Evolutionary conservation across 2,113 vertebrate species (phyloP).

Genomic region (Platysternon megacephalum): DNA sequence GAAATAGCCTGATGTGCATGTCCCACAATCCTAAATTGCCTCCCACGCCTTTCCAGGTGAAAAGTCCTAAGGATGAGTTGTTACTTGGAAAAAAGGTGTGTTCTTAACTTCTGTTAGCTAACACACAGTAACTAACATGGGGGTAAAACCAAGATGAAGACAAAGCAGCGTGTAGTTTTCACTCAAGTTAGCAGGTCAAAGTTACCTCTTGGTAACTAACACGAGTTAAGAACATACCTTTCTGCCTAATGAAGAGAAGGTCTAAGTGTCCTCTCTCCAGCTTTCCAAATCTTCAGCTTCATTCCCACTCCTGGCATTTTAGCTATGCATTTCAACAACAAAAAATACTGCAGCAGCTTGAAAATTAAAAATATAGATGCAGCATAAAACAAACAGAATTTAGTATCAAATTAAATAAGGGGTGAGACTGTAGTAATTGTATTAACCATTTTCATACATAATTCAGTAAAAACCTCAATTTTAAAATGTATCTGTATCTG

Average conservation of each 20-base stretch:
- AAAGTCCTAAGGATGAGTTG: neutral
- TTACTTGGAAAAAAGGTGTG: neutral
- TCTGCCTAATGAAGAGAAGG: neutral
- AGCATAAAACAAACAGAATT: neutral
- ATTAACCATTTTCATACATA: neutral
- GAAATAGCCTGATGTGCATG: neutral
- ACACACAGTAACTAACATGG: neutral
- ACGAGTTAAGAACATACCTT: neutral
- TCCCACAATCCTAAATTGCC: neutral
- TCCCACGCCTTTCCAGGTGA: neutral
- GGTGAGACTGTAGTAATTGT: neutral
- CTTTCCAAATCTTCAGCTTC: neutral
- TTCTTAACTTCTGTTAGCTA: neutral
- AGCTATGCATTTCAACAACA: neutral
- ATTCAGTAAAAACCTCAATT: conserved; percentile 1
- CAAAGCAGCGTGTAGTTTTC: neutral
- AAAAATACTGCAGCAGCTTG: neutral
- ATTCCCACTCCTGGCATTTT: neutral
- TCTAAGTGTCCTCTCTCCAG: neutral
- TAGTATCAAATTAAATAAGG: neutral
- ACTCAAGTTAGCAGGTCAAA: neutral
- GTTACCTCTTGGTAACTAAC: neutral
- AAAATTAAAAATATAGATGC: neutral
- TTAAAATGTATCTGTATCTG: neutral
- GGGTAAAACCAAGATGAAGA: neutral